Conservation (phyloP, 2,888 invertebrate species). For the Vandiemenella viatica region DNA sequence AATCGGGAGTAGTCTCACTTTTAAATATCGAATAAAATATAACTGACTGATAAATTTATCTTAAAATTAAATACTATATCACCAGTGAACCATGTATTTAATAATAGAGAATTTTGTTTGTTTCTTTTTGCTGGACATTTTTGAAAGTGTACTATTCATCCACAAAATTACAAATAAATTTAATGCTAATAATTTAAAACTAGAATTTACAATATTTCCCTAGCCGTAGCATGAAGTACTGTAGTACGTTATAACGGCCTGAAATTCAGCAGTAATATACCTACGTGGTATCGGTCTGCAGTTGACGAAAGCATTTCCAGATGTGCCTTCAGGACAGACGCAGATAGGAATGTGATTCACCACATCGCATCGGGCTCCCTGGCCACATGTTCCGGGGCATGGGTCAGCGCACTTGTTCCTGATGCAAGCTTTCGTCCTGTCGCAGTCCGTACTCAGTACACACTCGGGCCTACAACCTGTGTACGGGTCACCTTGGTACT, state of each 20-base stretch:
- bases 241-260: background rate
- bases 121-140: too few relatives aligned
- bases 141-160: too few relatives aligned
- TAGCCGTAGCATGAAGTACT: background rate
- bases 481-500: slow-evolving; percentile 58
- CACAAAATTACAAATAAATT: too few relatives aligned
- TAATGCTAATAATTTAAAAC: too few relatives aligned
- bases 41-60: too few relatives aligned
- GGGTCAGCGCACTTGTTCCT: slow-evolving; percentile 54
- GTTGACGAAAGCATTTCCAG: slow-evolving; percentile 51
- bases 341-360: slow-evolving; percentile 58
- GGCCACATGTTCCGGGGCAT: slow-evolving; percentile 53
- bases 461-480: slow-evolving; percentile 55
- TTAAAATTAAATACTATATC: too few relatives aligned
- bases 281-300: slow-evolving; percentile 34
- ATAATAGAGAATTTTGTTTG: too few relatives aligned
- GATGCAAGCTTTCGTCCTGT: slow-evolving; percentile 46
- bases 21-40: too few relatives aligned
- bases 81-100: too few relatives aligned
- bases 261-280: background rate
- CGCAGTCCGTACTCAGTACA: slow-evolving; percentile 49
- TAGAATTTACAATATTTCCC: too few relatives aligned
- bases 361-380: slow-evolving; percentile 53
- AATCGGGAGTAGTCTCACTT: too few relatives aligned
- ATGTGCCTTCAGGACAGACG: slow-evolving; percentile 39